Evolutionary conservation across 2,888 invertebrate species (phyloP).

Genomic region (Hylaea fasciaria): DNA sequence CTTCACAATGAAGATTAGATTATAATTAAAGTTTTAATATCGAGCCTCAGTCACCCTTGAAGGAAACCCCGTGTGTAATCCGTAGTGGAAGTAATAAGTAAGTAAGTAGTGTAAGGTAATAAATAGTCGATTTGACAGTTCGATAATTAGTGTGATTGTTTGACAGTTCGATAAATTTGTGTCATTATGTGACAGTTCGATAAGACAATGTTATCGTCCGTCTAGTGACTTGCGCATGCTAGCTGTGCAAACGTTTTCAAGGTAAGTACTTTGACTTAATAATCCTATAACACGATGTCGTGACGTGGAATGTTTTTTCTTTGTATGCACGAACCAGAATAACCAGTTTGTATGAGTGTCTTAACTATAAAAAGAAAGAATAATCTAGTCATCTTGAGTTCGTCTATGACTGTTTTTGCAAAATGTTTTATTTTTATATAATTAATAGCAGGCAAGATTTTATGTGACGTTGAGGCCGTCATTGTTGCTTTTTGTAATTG

Average conservation of each 20-base stretch:
- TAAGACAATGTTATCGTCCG: neutral
- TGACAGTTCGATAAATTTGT: too few species aligned
- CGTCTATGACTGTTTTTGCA: neutral
- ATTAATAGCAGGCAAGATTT: too few species aligned
- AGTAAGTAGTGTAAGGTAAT: too few species aligned
- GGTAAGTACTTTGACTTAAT: conserved; percentile 46
- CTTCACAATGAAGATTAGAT: too few species aligned
- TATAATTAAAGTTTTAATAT: too few species aligned
- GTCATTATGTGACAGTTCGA: conserved; percentile 7
- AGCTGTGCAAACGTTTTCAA: conserved; percentile 6
- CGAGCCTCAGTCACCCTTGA: too few species aligned
- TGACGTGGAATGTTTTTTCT: conserved; percentile 59
- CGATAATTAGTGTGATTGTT: too few species aligned
- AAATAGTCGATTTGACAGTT: too few species aligned
- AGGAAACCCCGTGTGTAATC: too few species aligned
- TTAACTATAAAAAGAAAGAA: conserved; percentile 32
- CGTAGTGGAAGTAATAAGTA: too few species aligned
- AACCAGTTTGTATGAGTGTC: conserved; percentile 36
- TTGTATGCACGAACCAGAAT: neutral
- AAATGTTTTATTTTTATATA: conserved; percentile 4
- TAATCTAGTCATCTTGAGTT: too few species aligned
- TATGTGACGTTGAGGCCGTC: too few species aligned
- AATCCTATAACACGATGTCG: conserved; percentile 61
- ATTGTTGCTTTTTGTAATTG: neutral
- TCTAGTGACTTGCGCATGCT: conserved; percentile 6